Evolutionary conservation across 2,797 vertebrate genomes (phyloP).

Genomic region (Tiaroga cobitis): DNA sequence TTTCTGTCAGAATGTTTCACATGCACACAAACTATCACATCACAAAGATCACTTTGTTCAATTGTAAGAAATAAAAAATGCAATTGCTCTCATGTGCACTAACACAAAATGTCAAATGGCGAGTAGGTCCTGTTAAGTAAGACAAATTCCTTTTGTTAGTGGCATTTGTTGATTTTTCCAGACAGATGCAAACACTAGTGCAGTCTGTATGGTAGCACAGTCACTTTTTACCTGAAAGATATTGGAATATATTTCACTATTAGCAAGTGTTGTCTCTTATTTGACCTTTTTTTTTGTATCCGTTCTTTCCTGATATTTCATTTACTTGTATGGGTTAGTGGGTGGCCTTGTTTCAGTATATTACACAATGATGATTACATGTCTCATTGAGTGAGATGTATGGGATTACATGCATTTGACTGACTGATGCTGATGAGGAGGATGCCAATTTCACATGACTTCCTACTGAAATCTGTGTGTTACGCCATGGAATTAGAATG

Average conservation of each 20-base stretch:
- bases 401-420: conserved; percentile 47
- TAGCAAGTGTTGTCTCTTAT: conserved; percentile 17
- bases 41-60: conserved; percentile 20
- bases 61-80: background rate
- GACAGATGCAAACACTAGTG: conserved; percentile 31
- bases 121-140: conserved; percentile 25
- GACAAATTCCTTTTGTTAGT: conserved; percentile 5
- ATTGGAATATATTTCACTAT: conserved; percentile 40
- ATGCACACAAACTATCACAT: conserved; percentile 35
- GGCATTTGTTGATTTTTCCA: conserved; percentile 5
- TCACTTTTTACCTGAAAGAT: conserved; percentile 63
- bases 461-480: conserved; percentile 39
- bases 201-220: conserved; percentile 58
- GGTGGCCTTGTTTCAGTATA: conserved; percentile 57
- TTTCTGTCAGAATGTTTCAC: conserved; percentile 55
- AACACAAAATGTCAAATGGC: conserved; percentile 32
- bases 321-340: conserved; percentile 55
- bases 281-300: conserved; percentile 25
- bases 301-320: conserved; percentile 28
- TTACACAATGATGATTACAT: conserved; percentile 22
- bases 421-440: conserved; percentile 51
- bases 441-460: conserved; percentile 66
- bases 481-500: conserved; percentile 51
- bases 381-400: conserved; percentile 47
- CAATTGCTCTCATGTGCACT: conserved; percentile 43